A percentile compares a stretch with the other conserved stretches of the same genome.
These are phyloP conservation scores for Isurus oxyrinchus DNA, from an alignment of 2,113 vertebrate species.

Conservation along the genomic window DNA sequence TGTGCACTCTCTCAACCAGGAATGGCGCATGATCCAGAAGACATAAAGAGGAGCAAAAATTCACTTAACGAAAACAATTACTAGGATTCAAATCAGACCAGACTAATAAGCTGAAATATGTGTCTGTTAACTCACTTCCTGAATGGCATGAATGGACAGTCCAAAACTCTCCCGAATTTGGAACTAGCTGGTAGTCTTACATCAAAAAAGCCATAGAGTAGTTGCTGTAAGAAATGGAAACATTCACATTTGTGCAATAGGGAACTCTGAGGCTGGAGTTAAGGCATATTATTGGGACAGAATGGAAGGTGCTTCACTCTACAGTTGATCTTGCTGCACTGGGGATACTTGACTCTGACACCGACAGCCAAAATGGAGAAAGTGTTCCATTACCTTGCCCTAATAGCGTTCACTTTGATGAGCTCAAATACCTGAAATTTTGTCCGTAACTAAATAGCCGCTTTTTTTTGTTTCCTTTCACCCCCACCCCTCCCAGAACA, in stretches of 20 bases:
- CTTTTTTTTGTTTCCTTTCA: conserved; percentile 42
- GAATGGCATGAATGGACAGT: not conserved
- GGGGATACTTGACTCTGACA: not conserved
- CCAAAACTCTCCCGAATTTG: not conserved
- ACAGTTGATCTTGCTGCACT: not conserved
- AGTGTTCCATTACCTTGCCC: not conserved
- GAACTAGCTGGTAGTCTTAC: not conserved
- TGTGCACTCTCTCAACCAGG: not conserved
- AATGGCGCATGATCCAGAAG: not conserved
- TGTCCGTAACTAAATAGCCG: not conserved
- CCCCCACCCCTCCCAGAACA: conserved; percentile 70
- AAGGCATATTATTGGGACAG: not conserved
- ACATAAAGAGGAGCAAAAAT: not conserved
- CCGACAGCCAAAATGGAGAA: not conserved
- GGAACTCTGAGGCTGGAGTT: not conserved
- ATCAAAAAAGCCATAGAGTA: not conserved
- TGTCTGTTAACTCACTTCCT: not conserved
- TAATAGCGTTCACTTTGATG: not conserved
- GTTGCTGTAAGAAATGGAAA: not conserved
- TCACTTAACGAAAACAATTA: not conserved
- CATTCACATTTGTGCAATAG: not conserved
- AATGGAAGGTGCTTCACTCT: not conserved
- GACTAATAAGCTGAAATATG: not conserved
- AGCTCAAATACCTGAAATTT: not conserved
- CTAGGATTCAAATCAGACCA: not conserved